Evolutionary conservation across 2,113 vertebrate species (phyloP).

Genomic region (Oreochromis spilurus): DNA sequence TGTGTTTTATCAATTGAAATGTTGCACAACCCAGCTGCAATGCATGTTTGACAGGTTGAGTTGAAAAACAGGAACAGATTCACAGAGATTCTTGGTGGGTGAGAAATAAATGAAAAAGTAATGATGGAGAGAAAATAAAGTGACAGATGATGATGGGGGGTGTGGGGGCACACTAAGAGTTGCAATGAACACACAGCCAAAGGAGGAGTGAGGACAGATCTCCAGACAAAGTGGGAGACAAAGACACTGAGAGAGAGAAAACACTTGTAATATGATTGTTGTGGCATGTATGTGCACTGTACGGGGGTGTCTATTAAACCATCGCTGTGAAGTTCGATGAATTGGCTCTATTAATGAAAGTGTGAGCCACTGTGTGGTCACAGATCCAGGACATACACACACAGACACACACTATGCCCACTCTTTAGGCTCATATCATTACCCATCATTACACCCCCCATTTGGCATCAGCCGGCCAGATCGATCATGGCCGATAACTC

Average conservation of each 20-base stretch:
- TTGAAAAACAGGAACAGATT: slow-evolving; percentile 52
- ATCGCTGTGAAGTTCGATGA: slow-evolving; percentile 59
- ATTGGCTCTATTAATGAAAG: slow-evolving; percentile 69
- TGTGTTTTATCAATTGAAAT: slow-evolving; percentile 45
- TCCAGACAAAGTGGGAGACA: not conserved
- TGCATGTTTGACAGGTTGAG: slow-evolving; percentile 36
- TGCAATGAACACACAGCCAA: not conserved
- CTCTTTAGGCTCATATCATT: slow-evolving; percentile 72
- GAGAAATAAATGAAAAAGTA: slow-evolving; percentile 32
- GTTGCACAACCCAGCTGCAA: not conserved
- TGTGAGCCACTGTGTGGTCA: slow-evolving; percentile 51
- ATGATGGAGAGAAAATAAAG: slow-evolving; percentile 1
- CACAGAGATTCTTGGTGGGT: slow-evolving; percentile 27
- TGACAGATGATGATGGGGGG: slow-evolving; percentile 8
- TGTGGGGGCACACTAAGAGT: not conserved
- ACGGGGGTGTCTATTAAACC: slow-evolving; percentile 48
- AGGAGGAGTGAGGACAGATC: not conserved
- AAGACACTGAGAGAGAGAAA: not conserved
- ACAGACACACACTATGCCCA: slow-evolving; percentile 17
- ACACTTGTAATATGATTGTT: not conserved
- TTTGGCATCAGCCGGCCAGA: slow-evolving; percentile 73
- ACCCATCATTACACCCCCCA: slow-evolving; percentile 76
- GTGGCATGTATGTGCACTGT: slow-evolving; percentile 26
- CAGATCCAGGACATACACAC: slow-evolving; percentile 14
- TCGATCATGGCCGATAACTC: slow-evolving; percentile 72